Percentiles rank a stretch among this genome's conserved stretches.
phyloP scores from a whole-genome alignment of 2,797 vertebrate species.

The Pseudocheirus occidentalis region DNA sequence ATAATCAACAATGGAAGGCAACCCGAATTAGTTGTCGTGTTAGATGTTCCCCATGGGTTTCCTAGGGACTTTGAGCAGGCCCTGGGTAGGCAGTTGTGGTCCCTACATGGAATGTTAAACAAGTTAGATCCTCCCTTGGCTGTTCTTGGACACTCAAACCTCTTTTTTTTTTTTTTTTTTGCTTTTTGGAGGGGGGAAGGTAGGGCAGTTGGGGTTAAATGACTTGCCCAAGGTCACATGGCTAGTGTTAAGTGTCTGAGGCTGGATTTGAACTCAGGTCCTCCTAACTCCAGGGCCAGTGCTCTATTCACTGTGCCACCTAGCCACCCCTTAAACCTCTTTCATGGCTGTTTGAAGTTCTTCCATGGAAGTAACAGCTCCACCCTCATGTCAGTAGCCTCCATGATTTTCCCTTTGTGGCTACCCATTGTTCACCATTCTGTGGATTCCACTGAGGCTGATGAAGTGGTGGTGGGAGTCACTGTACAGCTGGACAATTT shows the following conservation, averaged over 20 bases:
- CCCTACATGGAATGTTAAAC: background rate
- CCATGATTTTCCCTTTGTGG: background rate
- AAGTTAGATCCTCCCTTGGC: background rate
- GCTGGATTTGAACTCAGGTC: too few species aligned
- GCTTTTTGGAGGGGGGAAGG: too few species aligned
- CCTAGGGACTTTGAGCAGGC: background rate
- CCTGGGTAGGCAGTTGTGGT: background rate
- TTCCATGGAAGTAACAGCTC: background rate
- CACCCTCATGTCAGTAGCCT: background rate
- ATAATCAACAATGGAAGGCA: background rate
- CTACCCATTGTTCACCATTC: background rate
- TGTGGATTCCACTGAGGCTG: background rate
- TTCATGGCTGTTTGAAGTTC: background rate
- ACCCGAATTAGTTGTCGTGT: background rate
- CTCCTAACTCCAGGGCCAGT: too few species aligned
- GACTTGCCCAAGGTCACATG: too few species aligned
- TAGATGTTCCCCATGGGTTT: background rate
- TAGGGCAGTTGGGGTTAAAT: too few species aligned
- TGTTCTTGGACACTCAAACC: background rate
- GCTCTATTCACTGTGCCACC: too few species aligned
- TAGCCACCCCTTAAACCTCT: background rate
- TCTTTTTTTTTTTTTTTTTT: background rate
- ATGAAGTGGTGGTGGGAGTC: background rate
- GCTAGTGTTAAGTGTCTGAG: too few species aligned
- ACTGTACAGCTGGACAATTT: background rate